Base-by-base conservation (phyloP, 2,797 vertebrate genomes). In the Enteromius fasciolatus region DNA sequence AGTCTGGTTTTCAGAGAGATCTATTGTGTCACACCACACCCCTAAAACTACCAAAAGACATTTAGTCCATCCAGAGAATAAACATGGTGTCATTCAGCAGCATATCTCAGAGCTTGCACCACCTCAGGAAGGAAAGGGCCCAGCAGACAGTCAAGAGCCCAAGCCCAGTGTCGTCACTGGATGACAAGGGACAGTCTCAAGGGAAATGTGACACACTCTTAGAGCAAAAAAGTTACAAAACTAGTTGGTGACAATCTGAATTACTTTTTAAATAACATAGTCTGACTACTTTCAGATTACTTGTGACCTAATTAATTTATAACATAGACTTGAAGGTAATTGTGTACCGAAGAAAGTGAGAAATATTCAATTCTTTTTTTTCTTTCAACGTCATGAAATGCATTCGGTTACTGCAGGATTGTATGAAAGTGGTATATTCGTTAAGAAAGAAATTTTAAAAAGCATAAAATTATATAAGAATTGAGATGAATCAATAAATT, bases 31-130 rank as follows among this genome's bases (percentile, higher is more conserved):
- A 41, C n/a, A 77, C 79, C 79, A 48, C 80, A 75, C 67, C 84
- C 57, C 17, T 12, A 31, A 41, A 33, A 48, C 57, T 46, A 70
- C 52, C 20, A 46, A 15, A 41, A 18, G 54, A 70, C 12, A 52
- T 72, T 61, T 46, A 5, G 66, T 78, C 28, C 31, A 41, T 79
- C 67, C 31, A 48, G 14, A 76, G 61, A 73, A 77, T 87, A 88
- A 89, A 90, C 86, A 89, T 1, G 7, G 36, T 54, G 81, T 87
- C 84, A 83, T 20, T 86, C 79, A 89, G 59, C 77, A n/a, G 66
- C 17, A 28, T 81, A 85, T 91, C 84, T 79, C 20, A 73, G 25
- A 76, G 33, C 64, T 28, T 33, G 25, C n/a, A 59, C 39, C 39
- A 61, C 54, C 39, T 64, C 73, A 87, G 86, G 86, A 87, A 86